Conservation (phyloP, 1,140 invertebrate species). For the Pseudoatta argentina region DNA sequence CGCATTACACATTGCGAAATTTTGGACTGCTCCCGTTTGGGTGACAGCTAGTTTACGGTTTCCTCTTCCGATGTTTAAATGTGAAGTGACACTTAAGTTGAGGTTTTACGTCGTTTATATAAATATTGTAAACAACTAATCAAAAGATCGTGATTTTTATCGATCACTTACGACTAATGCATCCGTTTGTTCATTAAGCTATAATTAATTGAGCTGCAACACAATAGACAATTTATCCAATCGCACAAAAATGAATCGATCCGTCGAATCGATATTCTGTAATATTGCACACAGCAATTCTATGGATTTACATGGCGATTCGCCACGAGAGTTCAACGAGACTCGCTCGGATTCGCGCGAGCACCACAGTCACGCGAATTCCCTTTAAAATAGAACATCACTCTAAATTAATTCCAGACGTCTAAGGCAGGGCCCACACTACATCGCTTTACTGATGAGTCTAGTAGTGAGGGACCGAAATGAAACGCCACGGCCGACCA, state of each 20-base stretch:
- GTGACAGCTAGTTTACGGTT: slow-evolving; percentile 26
- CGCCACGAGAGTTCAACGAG: too few species aligned
- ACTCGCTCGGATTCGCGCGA: too few species aligned
- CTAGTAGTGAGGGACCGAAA: too few species aligned
- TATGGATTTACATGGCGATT: slow-evolving; percentile 1
- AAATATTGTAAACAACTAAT: background rate
- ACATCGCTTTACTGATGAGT: too few species aligned
- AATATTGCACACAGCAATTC: background rate
- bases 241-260: slow-evolving; percentile 25
- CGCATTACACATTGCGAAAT: slow-evolving; percentile 11
- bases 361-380: too few species aligned
- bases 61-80: slow-evolving; percentile 18
- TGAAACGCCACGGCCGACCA: too few species aligned
- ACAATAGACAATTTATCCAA: slow-evolving; percentile 40
- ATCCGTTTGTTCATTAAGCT: slow-evolving; percentile 25
- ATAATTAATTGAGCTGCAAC: slow-evolving; percentile 41
- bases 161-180: background rate
- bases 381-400: too few species aligned
- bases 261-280: slow-evolving; percentile 26
- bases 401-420: too few species aligned
- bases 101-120: background rate
- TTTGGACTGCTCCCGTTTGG: slow-evolving; percentile 16
- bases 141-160: slow-evolving; percentile 7
- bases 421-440: too few species aligned
- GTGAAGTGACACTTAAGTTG: background rate